Base-by-base conservation (phyloP, 2,888 invertebrate species). In the Drosophila birchii region DNA sequence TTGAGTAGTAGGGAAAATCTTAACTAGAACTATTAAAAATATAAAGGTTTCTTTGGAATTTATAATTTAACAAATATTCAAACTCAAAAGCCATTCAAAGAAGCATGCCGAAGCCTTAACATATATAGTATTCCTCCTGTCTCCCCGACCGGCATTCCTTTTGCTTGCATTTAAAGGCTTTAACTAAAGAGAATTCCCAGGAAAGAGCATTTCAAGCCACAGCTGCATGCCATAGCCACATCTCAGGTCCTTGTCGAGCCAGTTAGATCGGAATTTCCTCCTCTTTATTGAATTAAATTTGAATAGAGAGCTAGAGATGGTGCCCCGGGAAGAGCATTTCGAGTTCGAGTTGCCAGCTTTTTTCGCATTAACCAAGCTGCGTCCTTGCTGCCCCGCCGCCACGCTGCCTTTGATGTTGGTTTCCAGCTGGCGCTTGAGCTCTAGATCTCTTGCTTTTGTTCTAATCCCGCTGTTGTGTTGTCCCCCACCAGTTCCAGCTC, bases 291-390 rank as follows among this genome's bases (percentile, higher is more conserved):
- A 14, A 20, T 43, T 20, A 0, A 11, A 43, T 43, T 45, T 9
- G 1, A n/a, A n/a, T n/a, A 39, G n/a, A n/a, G n/a, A 20, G 20
- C 43, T 14, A 18, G 11, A 8, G 11, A 8, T 23, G 44, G 6
- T 16, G 14, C 34, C 20, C 43, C 18, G 26, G 16, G 20, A 59
- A 62, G 63, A 63, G 63, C 62, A 63, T 63, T 63, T 62, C 63
- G 63, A 63, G 63, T 26, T 61, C 47, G n/a, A 34, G 34, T 38
- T 39, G 7, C 20, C 14, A 45, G 63, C 62, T 23, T 32, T 23
- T 32, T 32, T 47, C 16, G 32, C 45, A 38, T 20, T n/a, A 2
- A 32, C 12, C 29, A 3, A 49, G 43, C 61, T 36, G 43, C 45
- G 14, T n/a, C 26, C 14, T 26, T 34, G 63, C 43, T 59, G 47